A percentile compares a stretch with the other conserved stretches of the same genome.
Evolutionary conservation across 2,888 invertebrate species (phyloP).

Genomic region (Girardia tigrina): DNA sequence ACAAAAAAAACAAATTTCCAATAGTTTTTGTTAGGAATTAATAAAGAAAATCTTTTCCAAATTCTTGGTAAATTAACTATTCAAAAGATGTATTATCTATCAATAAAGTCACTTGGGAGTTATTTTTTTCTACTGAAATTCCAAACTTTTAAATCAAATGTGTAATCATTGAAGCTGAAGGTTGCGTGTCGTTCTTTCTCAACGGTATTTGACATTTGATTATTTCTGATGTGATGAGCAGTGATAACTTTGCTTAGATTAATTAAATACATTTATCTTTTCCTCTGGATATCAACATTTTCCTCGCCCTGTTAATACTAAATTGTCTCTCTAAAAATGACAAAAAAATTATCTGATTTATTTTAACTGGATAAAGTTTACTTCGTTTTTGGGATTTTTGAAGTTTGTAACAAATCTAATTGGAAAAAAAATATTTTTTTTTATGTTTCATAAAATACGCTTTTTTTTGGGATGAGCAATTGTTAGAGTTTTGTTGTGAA

Average conservation of each 20-base stretch:
- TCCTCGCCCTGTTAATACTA: neutral
- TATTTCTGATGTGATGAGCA: conserved; percentile 19
- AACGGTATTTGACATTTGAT: conserved; percentile 23
- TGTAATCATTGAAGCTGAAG: conserved; percentile 19
- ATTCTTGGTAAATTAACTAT: neutral
- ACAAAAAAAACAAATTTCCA: no score
- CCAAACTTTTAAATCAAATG: neutral
- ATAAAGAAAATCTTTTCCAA: no score
- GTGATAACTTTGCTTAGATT: conserved; percentile 23
- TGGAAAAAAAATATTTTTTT: no score
- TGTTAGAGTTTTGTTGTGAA: no score
- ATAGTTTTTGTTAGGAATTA: no score
- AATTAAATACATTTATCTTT: conserved; percentile 23
- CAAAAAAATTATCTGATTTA: conserved; percentile 4
- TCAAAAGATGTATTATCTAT: neutral
- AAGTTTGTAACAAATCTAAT: no score
- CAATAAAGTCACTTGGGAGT: neutral
- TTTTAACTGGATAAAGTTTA: neutral
- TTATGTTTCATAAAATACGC: no score
- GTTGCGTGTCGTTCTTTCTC: neutral
- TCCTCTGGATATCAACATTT: neutral
- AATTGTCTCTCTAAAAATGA: neutral
- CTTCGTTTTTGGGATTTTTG: neutral
- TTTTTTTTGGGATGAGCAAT: no score
- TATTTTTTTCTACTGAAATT: neutral